Evolutionary conservation across 1,140 invertebrate species (phyloP), one percentile per base, ranked within the genome.

Genomic region (Gonatopus flavifemur): DNA sequence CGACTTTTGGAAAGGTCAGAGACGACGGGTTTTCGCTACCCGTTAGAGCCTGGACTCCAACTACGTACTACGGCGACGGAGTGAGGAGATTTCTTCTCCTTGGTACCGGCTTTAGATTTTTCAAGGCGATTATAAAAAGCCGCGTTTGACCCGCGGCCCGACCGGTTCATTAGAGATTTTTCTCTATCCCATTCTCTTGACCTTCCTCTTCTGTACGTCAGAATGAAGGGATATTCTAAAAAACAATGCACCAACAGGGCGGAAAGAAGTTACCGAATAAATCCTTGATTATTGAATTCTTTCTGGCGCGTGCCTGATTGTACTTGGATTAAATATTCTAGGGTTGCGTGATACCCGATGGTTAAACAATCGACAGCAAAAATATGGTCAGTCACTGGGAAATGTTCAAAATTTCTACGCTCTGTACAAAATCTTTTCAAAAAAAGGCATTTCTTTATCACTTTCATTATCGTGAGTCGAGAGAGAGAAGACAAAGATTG

Each of bases 121-220:
- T n/a, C n/a, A 63, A 66, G 60, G 43, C 60, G 68, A 72, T 72
- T 72, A 67, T 57, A 51, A 55, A n/a, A n/a, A 53, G 43, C 53
- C 54, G 58, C 57, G 65, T 62, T 71, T 66, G 64, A 67, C 59
- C 66, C 55, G 59, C 52, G 41, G 36, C 56, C 50, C 59, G 58
- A 72, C 64, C 63, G 59, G 70, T 70, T 72, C 67, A 68, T 74
- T 71, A 71, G 58, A 69, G 45, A 60, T 36, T 9, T 24, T 31
- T 43, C 21, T 46, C 18, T 18, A 32, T 51, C 20, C 41, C 22
- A 31, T 16, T 67, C 48, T 60, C 47, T 57, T 36, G n/a, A n/a
- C n/a, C n/a, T n/a, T n/a, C n/a, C n/a, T n/a, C n/a, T 40, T n/a
- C 12, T n/a, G 20, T 18, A 42, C 13, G 12, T 41, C 39, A 37